These are phyloP conservation scores for Zosterops pallidus DNA, from an alignment of 2,113 vertebrate genomes.

Conservation along the genomic window DNA sequence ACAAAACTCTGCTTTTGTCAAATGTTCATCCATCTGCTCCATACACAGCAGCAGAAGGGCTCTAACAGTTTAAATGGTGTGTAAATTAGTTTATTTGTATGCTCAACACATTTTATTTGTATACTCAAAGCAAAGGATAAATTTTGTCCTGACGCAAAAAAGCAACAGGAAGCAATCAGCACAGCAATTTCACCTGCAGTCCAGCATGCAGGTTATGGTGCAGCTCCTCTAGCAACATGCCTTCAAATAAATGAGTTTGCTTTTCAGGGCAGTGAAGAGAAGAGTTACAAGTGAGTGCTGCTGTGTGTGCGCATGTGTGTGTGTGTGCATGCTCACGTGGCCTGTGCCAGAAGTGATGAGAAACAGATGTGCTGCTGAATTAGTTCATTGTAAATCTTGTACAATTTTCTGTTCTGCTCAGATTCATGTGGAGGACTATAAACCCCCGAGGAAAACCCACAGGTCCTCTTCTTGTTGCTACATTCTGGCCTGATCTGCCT, in stretches of 20 bases:
- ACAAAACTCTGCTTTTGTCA: background rate
- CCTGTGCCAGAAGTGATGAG: constrained; percentile 67
- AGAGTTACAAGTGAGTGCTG: background rate
- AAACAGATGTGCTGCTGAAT: constrained; percentile 85
- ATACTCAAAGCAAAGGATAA: background rate
- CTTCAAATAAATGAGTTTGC: background rate
- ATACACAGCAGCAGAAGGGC: background rate
- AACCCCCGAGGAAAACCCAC: constrained; percentile 84
- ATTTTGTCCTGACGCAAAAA: background rate
- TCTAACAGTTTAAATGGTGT: background rate
- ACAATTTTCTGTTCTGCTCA: constrained; percentile 62
- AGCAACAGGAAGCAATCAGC: background rate
- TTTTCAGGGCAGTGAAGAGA: background rate
- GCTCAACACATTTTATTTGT: background rate
- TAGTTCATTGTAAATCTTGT: constrained; percentile 77
- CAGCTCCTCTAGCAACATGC: background rate
- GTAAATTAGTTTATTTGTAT: background rate
- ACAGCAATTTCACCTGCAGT: background rate
- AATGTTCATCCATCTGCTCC: background rate
- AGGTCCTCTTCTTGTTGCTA: constrained; percentile 90
- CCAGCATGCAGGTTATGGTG: background rate
- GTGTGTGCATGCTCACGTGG: background rate
- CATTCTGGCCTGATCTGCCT: constrained; percentile 95
- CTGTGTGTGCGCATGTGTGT: background rate
- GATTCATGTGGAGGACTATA: constrained; percentile 93